Percentiles rank a stretch among this genome's conserved stretches.
phyloP scores from a whole-genome alignment of 2,888 invertebrate genomes.

The Caenorhabditis angaria region DNA sequence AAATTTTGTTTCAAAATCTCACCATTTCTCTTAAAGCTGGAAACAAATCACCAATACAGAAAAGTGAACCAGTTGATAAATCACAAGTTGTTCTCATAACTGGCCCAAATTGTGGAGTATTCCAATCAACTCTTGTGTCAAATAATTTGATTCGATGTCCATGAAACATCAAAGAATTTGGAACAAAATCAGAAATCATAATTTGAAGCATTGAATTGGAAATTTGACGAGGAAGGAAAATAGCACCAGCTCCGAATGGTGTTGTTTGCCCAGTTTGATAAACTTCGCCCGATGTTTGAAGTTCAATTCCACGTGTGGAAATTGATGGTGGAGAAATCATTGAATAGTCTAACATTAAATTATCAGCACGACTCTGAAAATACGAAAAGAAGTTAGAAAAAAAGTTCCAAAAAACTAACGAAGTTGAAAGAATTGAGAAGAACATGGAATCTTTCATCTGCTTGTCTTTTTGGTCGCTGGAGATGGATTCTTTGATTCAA shows the following conservation, averaged over 20 bases:
- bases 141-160: slow-evolving; percentile 69
- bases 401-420: slow-evolving; percentile 26
- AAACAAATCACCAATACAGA: slow-evolving; percentile 70
- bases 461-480: slow-evolving; percentile 11
- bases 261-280: slow-evolving; percentile 39
- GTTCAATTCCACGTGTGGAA: slow-evolving; percentile 58
- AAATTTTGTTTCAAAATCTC: slow-evolving; percentile 7
- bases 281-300: slow-evolving; percentile 63
- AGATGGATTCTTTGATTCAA: slow-evolving; percentile 14
- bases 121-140: slow-evolving; percentile 69
- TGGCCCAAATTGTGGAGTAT: slow-evolving; percentile 69
- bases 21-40: slow-evolving; percentile 63
- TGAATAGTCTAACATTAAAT: slow-evolving; percentile 66
- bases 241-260: slow-evolving; percentile 53
- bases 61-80: slow-evolving; percentile 61
- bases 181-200: slow-evolving; percentile 67
- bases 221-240: slow-evolving; percentile 31
- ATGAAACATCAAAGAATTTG: slow-evolving; percentile 69
- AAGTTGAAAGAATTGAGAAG: slow-evolving; percentile 51
- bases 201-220: slow-evolving; percentile 54
- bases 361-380: slow-evolving; percentile 63
- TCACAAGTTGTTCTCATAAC: slow-evolving; percentile 70
- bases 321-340: slow-evolving; percentile 53
- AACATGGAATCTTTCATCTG: slow-evolving; percentile 42
- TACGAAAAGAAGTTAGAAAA: background rate